Base-by-base conservation (phyloP, 2,888 invertebrate species). In the Laspeyria flexula region DNA sequence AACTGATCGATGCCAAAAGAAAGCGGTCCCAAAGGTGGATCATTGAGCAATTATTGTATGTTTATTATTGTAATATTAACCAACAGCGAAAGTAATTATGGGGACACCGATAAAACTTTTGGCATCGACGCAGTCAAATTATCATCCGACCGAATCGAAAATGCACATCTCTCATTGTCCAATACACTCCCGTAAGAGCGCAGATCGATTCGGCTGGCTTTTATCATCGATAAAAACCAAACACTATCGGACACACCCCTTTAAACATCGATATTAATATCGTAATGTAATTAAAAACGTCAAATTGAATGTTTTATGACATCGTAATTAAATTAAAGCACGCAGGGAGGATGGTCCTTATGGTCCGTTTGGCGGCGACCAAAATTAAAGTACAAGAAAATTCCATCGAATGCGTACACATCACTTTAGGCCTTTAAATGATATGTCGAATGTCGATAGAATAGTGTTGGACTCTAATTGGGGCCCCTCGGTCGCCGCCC, bases 371-470 rank as follows among this genome's bases (percentile, higher is more conserved):
- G 88, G 86, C 83, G 83, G 82, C 84, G 84, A 75, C 82, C 85
- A 77, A 77, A 80, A 78, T 85, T 81, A 83, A 83, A 77, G 74
- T 77, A 77, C 81, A 65, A 71, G 83, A 86, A 77, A 83, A 86
- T 88, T 82, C 80, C 68, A 81, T 67, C 81, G 85, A 80, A 88
- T 86, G 76, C 85, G 77, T 74, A 67, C 85, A 84, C 87, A 89
- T 81, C 79, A 77, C 88, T 90, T 90, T 87, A 90, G 92, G 92
- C 92, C 92, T 89, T 90, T 88, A 90, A 90, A 82, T 70, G 81
- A 82, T 79, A 84, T 81, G 83, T 71, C 78, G 86, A 81, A 88
- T 81, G 60, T 79, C 87, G 79, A 79, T 73, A 71, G 77, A 85
- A 86, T 78, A 81, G 77, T 84, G 84, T 75, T 64, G 79, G 65